Percentiles rank a stretch among this genome's conserved stretches.
phyloP scores from a whole-genome alignment of 1,140 invertebrate species.

The Bilobella aurantiaca region DNA sequence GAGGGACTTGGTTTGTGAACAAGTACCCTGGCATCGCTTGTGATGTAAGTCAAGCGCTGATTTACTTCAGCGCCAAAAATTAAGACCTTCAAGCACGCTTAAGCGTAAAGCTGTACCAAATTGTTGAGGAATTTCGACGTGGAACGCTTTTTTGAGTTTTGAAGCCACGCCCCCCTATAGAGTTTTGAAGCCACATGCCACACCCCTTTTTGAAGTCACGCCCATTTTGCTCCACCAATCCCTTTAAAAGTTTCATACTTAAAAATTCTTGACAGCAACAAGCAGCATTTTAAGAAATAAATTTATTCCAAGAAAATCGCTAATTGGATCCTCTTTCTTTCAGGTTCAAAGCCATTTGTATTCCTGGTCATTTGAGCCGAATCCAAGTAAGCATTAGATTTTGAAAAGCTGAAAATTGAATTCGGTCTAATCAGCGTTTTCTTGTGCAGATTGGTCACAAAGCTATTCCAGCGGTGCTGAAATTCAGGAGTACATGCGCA shows the following conservation, averaged over 20 bases:
- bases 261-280: too few relatives aligned
- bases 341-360: slow-evolving; percentile 17
- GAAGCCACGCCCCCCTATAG: too few relatives aligned
- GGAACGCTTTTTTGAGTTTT: background rate
- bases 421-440: background rate
- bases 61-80: too few relatives aligned
- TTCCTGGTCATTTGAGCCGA: slow-evolving; percentile 22
- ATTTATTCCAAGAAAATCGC: too few relatives aligned
- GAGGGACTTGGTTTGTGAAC: slow-evolving; percentile 25
- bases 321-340: background rate
- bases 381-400: slow-evolving; percentile 20
- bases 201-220: too few relatives aligned
- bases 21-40: slow-evolving; percentile 15
- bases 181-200: too few relatives aligned
- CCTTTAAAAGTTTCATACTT: too few relatives aligned
- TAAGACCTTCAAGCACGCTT: background rate
- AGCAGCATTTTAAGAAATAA: too few relatives aligned
- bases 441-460: slow-evolving; percentile 17
- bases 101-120: too few relatives aligned
- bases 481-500: slow-evolving; percentile 18
- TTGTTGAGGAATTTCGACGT: too few relatives aligned
- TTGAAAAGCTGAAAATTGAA: background rate
- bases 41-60: background rate
- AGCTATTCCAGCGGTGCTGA: slow-evolving; percentile 22
- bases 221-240: too few relatives aligned